phyloP scores from a whole-genome alignment of 2,113 vertebrate species.

The Malurus cyaneus region DNA sequence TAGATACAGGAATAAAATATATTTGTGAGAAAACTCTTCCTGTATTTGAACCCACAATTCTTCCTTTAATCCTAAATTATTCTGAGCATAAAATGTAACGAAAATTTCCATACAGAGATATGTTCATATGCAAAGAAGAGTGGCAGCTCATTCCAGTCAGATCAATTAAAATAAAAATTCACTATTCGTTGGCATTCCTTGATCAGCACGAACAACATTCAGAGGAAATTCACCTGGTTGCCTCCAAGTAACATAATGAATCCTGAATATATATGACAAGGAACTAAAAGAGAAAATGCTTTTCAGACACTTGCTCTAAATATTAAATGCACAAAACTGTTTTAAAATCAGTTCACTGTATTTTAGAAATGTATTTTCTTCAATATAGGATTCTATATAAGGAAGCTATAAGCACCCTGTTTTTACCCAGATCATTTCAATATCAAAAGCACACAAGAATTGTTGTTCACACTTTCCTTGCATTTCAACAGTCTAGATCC shows the following conservation, averaged over 20 bases:
- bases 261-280: constrained; percentile 43
- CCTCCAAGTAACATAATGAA: constrained; percentile 41
- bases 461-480: not conserved
- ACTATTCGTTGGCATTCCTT: constrained; percentile 37
- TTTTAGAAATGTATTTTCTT: not conserved
- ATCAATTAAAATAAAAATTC: constrained; percentile 67
- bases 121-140: constrained; percentile 36
- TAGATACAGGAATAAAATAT: not conserved
- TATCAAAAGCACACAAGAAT: not conserved
- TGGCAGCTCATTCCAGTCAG: constrained; percentile 45
- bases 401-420: not conserved
- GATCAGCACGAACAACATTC: constrained; percentile 54
- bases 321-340: constrained; percentile 36
- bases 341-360: constrained; percentile 14
- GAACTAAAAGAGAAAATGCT: constrained; percentile 43
- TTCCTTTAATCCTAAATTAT: constrained; percentile 57
- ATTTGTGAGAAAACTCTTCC: not conserved
- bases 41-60: constrained; percentile 1
- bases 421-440: constrained; percentile 24
- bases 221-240: constrained; percentile 55
- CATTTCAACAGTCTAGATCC: not conserved
- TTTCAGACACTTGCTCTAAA: constrained; percentile 42
- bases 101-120: constrained; percentile 21
- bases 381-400: not conserved
- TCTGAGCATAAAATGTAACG: constrained; percentile 42